Percentiles rank a stretch among this genome's conserved stretches.
Evolutionary conservation across 2,888 invertebrate species (phyloP).

Genomic region (Dynastes tityus): DNA sequence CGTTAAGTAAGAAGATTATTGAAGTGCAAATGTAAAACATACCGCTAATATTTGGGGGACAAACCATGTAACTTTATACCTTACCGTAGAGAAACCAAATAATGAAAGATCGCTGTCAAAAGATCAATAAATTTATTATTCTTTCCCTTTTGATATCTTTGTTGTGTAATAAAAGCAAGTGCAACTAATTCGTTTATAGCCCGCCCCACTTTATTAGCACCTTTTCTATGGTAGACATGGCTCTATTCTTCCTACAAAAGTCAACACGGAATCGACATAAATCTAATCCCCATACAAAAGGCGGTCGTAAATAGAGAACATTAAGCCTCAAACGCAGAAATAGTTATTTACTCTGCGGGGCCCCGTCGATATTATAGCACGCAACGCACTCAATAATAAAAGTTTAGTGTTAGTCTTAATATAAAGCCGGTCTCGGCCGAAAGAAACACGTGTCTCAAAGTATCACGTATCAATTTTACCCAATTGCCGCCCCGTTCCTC

Average conservation of each 20-base stretch:
- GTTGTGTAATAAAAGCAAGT: too few species aligned
- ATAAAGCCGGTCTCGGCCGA: constrained; percentile 44
- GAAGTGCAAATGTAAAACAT: too few species aligned
- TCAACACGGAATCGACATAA: constrained; percentile 12
- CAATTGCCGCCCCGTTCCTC: constrained; percentile 22
- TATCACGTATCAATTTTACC: constrained; percentile 50
- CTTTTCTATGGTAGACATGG: neutral
- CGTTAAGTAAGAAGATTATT: too few species aligned
- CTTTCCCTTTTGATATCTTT: too few species aligned
- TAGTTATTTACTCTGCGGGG: constrained; percentile 4
- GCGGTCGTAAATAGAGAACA: constrained; percentile 9
- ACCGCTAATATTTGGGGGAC: too few species aligned
- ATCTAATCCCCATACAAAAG: neutral
- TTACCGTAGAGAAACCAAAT: too few species aligned
- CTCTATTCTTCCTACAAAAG: neutral
- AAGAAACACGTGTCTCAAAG: constrained; percentile 46
- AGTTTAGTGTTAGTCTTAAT: constrained; percentile 46
- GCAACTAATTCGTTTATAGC: neutral
- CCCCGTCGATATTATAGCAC: neutral
- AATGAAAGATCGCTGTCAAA: too few species aligned
- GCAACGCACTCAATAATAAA: constrained; percentile 39
- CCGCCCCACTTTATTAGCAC: neutral
- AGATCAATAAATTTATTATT: too few species aligned
- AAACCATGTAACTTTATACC: too few species aligned
- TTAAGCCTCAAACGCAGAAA: constrained; percentile 8